Conservation (phyloP, 1,140 invertebrate genomes). For the Habropoda laboriosa region DNA sequence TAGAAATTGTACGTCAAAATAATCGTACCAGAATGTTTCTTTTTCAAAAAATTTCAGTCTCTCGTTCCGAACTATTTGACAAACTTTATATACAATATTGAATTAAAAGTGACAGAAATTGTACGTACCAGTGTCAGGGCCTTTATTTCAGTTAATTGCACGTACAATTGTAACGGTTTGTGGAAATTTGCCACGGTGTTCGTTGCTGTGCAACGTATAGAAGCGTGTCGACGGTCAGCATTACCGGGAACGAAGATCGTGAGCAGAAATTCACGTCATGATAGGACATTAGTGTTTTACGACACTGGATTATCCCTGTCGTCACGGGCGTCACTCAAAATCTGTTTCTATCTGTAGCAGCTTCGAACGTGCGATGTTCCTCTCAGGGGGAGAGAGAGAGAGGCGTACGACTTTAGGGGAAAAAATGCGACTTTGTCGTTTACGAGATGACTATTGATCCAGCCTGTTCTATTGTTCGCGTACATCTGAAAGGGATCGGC, state of each 20-base stretch:
- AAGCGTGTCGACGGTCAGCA: constrained; percentile 64
- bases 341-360: constrained; percentile 5
- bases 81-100: too few species aligned
- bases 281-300: constrained; percentile 80
- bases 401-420: background rate
- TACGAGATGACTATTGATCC: constrained; percentile 39
- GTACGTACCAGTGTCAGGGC: too few species aligned
- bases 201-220: constrained; percentile 27
- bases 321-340: constrained; percentile 75
- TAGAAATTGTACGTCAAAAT: too few species aligned
- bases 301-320: constrained; percentile 71
- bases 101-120: too few species aligned
- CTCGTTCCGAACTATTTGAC: too few species aligned
- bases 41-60: too few species aligned
- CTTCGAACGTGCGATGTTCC: background rate
- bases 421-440: constrained; percentile 39
- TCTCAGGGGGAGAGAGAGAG: background rate
- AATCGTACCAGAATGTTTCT: too few species aligned
- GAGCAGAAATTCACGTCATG: constrained; percentile 66
- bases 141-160: too few species aligned
- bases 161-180: background rate
- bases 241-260: constrained; percentile 32
- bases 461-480: constrained; percentile 58
- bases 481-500: constrained; percentile 43
- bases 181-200: constrained; percentile 63